Evolutionary conservation across 2,113 vertebrate genomes (phyloP).

Genomic region (Mohoua ochrocephala): DNA sequence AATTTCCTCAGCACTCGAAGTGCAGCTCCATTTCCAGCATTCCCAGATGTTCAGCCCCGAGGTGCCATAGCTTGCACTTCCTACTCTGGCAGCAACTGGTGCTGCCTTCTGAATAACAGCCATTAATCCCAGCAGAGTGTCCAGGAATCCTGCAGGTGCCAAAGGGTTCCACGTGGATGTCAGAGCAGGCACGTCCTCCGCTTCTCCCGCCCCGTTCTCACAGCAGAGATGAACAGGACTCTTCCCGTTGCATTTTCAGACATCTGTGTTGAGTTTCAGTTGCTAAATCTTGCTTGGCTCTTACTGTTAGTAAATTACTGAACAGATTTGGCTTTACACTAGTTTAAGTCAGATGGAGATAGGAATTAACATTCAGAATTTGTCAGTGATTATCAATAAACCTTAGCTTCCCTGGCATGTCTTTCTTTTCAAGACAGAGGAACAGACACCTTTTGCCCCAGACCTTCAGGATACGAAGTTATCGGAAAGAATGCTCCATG

Average conservation of each 20-base stretch:
- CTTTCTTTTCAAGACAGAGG: not conserved
- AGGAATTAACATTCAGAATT: not conserved
- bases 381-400: not conserved
- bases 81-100: not conserved
- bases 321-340: not conserved
- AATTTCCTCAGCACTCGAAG: not conserved
- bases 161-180: not conserved
- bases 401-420: not conserved
- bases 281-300: not conserved
- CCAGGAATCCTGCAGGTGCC: not conserved
- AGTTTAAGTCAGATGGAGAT: not conserved
- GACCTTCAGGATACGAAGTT: not conserved
- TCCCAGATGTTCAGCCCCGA: not conserved
- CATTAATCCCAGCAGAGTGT: not conserved
- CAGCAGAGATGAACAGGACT: not conserved
- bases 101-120: not conserved
- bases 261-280: not conserved
- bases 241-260: not conserved
- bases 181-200: not conserved
- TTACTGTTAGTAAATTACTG: not conserved
- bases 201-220: accelerated
- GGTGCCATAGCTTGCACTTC: not conserved
- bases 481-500: not conserved
- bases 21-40: not conserved
- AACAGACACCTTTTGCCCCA: not conserved